Evolutionary conservation across 1,140 invertebrate species (phyloP), one percentile per base, ranked within the genome.

Genomic region (Cardiocondyla obscurior): DNA sequence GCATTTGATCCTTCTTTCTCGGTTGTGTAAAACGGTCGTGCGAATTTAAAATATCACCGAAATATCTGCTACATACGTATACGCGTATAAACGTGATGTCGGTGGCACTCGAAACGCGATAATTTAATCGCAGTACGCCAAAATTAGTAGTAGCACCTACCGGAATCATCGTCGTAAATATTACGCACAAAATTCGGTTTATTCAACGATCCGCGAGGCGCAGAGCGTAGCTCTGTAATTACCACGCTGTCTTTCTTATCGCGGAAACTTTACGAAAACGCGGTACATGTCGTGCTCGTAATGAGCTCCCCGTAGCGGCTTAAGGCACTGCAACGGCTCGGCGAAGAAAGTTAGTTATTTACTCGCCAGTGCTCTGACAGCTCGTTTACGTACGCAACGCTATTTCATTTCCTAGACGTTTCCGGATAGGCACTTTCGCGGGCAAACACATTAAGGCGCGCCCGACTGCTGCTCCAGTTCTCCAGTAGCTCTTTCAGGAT

Each of bases 341-440:
- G 87, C 82, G 85, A 89, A 85, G 89, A 90, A 90, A 90, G 89
- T 90, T 89, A 85, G 87, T 90, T 90, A 90, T 90, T 90, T 88
- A 90, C 89, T 89, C 82, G 74, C 60, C 58, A 81, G 82, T 49
- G 46, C 84, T 83, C 84, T 74, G 85, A 84, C 81, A 86, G 89
- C 85, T 90, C 88, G 89, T 90, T 90, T 90, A 90, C 81, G 81
- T 87, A 90, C 83, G 85, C 85, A 86, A 82, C 88, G 55, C 84
- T 90, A 90, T 90, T 90, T 90, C 89, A 89, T 90, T 90, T 90
- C 81, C 83, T 82, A 83, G 84, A 81, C 81, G 77, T 81, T 89
- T 88, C 58, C 84, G 81, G 57, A 85, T 83, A 85, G 77, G 67
- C 57, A 86, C 84, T 84, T 72, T 69, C 55, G 44, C 72, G 72